phyloP scores from a whole-genome alignment of 2,113 vertebrate species.

The Fregetta grallaria region DNA sequence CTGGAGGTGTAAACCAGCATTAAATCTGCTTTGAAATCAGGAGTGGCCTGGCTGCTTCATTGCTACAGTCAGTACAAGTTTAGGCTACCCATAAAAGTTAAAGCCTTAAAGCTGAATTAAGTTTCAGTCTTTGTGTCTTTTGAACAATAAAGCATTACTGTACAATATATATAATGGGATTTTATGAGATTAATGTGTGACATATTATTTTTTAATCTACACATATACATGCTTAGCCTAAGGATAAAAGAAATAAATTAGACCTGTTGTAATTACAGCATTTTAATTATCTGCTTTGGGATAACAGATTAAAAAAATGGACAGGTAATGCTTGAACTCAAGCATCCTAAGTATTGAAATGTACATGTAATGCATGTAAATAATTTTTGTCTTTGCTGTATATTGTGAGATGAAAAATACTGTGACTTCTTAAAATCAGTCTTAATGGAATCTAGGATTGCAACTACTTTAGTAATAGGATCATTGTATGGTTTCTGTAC shows the following conservation, averaged over 20 bases:
- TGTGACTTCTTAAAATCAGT: not conserved
- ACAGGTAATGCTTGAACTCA: not conserved
- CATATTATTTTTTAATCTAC: not conserved
- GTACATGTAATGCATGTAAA: too few species aligned
- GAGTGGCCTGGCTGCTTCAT: not conserved
- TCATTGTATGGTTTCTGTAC: not conserved
- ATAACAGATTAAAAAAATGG: not conserved
- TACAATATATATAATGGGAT: not conserved
- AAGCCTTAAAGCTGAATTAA: not conserved
- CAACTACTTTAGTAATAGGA: not conserved
- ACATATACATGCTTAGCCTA: not conserved
- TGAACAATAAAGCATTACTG: not conserved
- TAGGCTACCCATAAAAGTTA: not conserved
- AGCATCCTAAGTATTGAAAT: not conserved
- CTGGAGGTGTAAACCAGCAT: not conserved
- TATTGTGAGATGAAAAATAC: not conserved
- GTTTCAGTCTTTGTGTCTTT: not conserved
- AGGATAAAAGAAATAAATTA: not conserved
- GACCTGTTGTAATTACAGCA: not conserved
- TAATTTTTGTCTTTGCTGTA: not conserved
- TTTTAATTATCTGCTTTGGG: not conserved
- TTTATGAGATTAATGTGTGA: not conserved
- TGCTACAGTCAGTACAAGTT: not conserved
- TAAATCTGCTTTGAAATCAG: not conserved
- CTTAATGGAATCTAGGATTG: not conserved